Evolutionary conservation across 2,888 invertebrate species (phyloP), one percentile per base, ranked within the genome.

Genomic region (Philonicus albiceps): DNA sequence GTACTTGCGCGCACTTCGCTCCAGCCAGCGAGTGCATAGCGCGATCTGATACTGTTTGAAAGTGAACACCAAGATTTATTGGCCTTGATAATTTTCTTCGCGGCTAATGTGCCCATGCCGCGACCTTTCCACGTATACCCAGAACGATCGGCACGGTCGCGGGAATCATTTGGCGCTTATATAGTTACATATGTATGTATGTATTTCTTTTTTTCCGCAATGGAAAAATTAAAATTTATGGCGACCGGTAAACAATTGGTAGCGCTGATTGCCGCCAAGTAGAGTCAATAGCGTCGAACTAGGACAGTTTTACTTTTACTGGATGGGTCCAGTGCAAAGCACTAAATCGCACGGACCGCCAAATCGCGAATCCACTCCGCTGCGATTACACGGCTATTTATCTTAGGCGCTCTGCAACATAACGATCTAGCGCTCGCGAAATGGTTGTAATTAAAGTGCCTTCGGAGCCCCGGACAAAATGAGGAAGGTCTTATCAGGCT

Each of bases 401-500:
- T 84, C 84, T 37, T 73, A 30, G 72, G 73, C 40, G 84, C 43
- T 84, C 84, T 22, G 40, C 72, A 84, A 73, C 84, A 49, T 72
- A 84, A 84, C 73, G 84, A 84, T 84, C 49, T 73, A 16, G 73
- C 31, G 64, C 72, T 72, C 84, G 72, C 72, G 84, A 84, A 84
- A 84, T 73, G 43, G 84, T 73, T 73, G 84, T 84, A 84, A 84
- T 84, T 84, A 84, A 84, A 84, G 84, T 84, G 84, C 84, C 84
- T 84, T 73, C 84, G 11, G 43, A 84, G 37, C 84, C 43, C 40
- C 37, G 84, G 72, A 73, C 43, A 84, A 43, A 73, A 73, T 43
- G 84, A 73, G 73, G 84, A 84, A 84, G 84, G 84, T 84, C 84
- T 84, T 84, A 84, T 84, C 84, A 84, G 73, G 40, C 37, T n/a